phyloP scores from a whole-genome alignment of 2,888 invertebrate species.

The Aleiodes leptofemur region DNA sequence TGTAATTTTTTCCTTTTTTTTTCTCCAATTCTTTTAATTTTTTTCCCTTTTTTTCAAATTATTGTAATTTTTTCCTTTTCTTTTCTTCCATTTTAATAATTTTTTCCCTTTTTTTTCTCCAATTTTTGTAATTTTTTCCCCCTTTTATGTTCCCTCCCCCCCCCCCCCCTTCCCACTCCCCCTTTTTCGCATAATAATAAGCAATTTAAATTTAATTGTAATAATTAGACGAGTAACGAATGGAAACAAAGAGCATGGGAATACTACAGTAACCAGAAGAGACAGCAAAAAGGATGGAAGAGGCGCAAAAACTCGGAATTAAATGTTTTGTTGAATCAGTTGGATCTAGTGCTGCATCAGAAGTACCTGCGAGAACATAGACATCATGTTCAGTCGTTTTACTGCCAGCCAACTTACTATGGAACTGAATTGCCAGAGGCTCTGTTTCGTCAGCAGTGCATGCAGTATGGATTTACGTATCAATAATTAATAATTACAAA shows the following conservation, averaged over 20 bases:
- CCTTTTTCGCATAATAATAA: not conserved
- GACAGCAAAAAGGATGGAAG: conserved; percentile 12
- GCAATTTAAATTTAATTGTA: not conserved
- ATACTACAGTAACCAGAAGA: conserved; percentile 18
- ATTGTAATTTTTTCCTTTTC: conserved; percentile 8
- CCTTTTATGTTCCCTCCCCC: no score
- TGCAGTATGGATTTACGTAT: conserved; percentile 1
- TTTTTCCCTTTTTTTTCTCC: no score
- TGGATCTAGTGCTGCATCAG: conserved; percentile 14
- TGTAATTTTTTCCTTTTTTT: no score
- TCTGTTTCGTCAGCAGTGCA: conserved; percentile 4
- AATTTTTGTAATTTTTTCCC: no score
- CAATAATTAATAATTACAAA: not conserved
- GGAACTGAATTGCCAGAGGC: conserved; percentile 8
- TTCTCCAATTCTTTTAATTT: no score
- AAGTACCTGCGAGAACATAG: conserved; percentile 21
- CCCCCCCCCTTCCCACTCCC: no score
- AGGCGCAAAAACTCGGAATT: conserved; percentile 20
- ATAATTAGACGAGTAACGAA: not conserved
- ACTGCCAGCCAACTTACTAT: conserved; percentile 19
- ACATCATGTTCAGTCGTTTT: conserved; percentile 11
- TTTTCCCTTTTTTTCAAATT: no score
- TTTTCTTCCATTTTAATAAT: no score
- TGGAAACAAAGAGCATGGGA: conserved; percentile 23
- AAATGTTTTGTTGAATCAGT: conserved; percentile 7